phyloP scores from a whole-genome alignment of 2,888 invertebrate species.

The Drosophila tanythrix region DNA sequence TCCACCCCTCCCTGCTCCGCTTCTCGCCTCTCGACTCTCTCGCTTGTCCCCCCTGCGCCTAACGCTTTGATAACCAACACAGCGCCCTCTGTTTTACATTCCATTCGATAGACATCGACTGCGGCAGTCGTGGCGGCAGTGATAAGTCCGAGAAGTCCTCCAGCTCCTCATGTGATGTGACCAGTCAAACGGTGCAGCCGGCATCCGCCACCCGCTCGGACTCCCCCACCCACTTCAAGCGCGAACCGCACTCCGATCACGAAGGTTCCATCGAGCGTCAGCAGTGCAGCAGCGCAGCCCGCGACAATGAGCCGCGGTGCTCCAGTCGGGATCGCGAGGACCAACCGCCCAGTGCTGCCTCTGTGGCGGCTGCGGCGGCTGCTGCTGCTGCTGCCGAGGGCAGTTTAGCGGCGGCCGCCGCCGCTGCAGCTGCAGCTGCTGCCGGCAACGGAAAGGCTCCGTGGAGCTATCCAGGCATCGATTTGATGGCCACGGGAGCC shows the following conservation, averaged over 20 bases:
- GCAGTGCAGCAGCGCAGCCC: slow-evolving; percentile 52
- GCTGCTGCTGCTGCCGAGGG: slow-evolving; percentile 81
- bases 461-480: slow-evolving; percentile 90
- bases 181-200: slow-evolving; percentile 48
- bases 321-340: slow-evolving; percentile 79
- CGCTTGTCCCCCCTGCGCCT: slow-evolving; percentile 40
- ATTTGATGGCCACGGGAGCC: slow-evolving; percentile 93
- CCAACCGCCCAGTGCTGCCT: slow-evolving; percentile 84
- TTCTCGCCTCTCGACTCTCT: slow-evolving; percentile 19
- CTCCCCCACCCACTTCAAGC: slow-evolving; percentile 83
- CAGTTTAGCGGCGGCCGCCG: slow-evolving; percentile 79
- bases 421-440: slow-evolving; percentile 82
- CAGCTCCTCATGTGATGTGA: slow-evolving; percentile 77
- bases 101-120: slow-evolving; percentile 81
- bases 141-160: slow-evolving; percentile 84
- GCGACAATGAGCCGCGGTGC: slow-evolving; percentile 68
- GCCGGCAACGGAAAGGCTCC: slow-evolving; percentile 85
- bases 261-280: slow-evolving; percentile 79
- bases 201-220: slow-evolving; percentile 70
- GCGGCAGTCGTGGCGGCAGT: slow-evolving; percentile 82
- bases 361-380: slow-evolving; percentile 70
- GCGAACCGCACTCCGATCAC: slow-evolving; percentile 83
- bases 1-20: slow-evolving; percentile 11
- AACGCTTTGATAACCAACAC: slow-evolving; percentile 77
- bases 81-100: slow-evolving; percentile 78